Conservation (phyloP, 2,797 vertebrate species). For the Coendou prehensilis region DNA sequence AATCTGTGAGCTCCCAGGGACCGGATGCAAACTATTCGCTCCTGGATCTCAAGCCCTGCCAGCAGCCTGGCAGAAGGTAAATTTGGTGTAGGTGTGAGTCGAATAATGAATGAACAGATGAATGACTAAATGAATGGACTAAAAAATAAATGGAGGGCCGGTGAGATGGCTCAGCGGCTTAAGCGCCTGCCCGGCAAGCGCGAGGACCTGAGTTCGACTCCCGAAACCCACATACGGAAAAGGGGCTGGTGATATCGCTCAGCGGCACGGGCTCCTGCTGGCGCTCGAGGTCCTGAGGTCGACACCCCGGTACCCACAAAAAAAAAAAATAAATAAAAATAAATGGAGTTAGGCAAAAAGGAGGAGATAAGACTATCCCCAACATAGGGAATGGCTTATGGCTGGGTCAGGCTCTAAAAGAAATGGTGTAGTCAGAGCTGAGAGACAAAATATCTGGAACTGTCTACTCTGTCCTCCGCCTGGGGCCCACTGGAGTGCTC, state of each 20-base stretch:
- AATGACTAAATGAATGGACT: neutral
- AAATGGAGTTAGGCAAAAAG: neutral
- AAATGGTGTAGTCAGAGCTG: neutral
- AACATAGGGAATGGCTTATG: neutral
- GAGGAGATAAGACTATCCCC: neutral
- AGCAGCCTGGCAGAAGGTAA: neutral
- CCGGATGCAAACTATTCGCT: neutral
- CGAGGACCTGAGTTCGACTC: too few relatives aligned
- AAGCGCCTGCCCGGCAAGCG: too few relatives aligned
- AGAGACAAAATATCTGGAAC: neutral
- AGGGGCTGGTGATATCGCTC: too few relatives aligned
- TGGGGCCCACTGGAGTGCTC: neutral
- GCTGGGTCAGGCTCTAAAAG: neutral
- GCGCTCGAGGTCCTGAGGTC: too few relatives aligned
- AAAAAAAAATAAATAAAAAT: too few relatives aligned
- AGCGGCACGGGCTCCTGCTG: too few relatives aligned
- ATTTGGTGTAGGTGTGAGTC: neutral
- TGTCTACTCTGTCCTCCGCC: neutral
- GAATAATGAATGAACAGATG: neutral
- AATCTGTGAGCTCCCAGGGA: neutral
- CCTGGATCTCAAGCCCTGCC: neutral
- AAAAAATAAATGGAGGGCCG: neutral
- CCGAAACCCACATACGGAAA: too few relatives aligned
- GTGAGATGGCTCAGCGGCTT: too few relatives aligned
- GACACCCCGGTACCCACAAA: too few relatives aligned